These are phyloP conservation scores for Nansenia antarctica DNA, from an alignment of 2,113 vertebrate genomes.

Conservation along the genomic window DNA sequence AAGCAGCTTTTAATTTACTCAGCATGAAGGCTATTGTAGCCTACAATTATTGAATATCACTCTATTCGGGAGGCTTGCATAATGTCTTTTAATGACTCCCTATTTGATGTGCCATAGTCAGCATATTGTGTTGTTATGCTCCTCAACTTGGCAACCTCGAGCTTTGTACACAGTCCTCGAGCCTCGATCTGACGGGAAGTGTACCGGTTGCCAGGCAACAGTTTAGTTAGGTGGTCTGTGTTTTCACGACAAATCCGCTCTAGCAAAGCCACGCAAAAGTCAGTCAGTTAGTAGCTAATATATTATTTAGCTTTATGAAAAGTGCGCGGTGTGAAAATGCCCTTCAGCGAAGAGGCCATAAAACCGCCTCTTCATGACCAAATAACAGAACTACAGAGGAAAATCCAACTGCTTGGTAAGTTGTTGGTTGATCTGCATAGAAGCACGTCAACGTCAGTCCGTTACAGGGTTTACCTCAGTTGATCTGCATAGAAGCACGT, in stretches of 20 bases:
- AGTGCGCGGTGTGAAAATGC: slow-evolving; percentile 43
- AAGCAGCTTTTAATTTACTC: too few relatives aligned
- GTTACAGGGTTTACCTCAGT: too few relatives aligned
- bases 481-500: too few relatives aligned
- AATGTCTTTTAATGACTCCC: too few relatives aligned
- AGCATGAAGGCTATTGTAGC: too few relatives aligned
- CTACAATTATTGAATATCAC: too few relatives aligned
- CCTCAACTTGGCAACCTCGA: background rate
- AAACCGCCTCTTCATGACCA: slow-evolving; percentile 70
- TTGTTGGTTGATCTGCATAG: too few relatives aligned
- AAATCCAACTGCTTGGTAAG: slow-evolving; percentile 84
- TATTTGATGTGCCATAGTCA: too few relatives aligned
- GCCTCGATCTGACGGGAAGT: background rate
- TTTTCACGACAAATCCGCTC: background rate
- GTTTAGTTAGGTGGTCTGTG: background rate
- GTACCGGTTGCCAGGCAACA: slow-evolving; percentile 2
- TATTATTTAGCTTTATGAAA: background rate
- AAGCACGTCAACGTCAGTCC: too few relatives aligned
- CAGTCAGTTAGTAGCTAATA: background rate
- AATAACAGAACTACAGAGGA: slow-evolving; percentile 78
- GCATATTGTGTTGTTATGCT: too few relatives aligned
- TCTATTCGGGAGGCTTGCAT: too few relatives aligned
- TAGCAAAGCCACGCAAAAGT: background rate
- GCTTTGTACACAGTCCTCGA: too few relatives aligned
- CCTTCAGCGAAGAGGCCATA: background rate